Percentiles rank a stretch among this genome's conserved stretches.
Conservation (phyloP, 2,797 vertebrate genomes). For the Crax fasciolata region DNA sequence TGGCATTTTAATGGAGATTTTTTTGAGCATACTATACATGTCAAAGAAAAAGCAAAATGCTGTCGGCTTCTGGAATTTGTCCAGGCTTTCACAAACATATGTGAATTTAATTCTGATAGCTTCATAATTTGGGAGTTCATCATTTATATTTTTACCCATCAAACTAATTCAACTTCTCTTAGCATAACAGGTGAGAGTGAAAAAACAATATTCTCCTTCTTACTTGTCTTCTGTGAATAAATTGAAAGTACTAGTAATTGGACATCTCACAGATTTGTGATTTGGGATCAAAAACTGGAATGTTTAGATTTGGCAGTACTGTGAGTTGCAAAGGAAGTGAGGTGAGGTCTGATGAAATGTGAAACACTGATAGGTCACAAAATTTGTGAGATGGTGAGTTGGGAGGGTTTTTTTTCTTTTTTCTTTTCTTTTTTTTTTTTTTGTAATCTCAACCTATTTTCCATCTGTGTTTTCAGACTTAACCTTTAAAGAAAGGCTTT, state of each 20-base stretch:
- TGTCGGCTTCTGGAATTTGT: constrained; percentile 47
- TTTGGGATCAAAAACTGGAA: not conserved
- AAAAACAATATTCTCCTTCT: constrained; percentile 3
- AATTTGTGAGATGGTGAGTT: not conserved
- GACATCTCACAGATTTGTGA: not conserved
- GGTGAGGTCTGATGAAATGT: not conserved
- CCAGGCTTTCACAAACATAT: not conserved
- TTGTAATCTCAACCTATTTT: constrained; percentile 11
- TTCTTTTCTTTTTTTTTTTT: not conserved
- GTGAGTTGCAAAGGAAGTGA: not conserved
- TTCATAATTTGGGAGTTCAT: constrained; percentile 6
- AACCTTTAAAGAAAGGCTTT: not conserved
- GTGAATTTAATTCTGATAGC: not conserved
- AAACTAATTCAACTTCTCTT: not conserved
- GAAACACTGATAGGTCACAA: not conserved
- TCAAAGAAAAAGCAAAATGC: constrained; percentile 42
- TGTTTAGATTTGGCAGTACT: not conserved
- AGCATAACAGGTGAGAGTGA: not conserved
- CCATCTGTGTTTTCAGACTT: not conserved
- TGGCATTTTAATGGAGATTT: constrained; percentile 21
- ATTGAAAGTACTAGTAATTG: constrained; percentile 35
- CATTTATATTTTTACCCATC: constrained; percentile 20
- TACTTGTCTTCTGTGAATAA: constrained; percentile 14
- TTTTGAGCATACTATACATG: not conserved
- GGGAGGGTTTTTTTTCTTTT: not conserved